Evolutionary conservation across 2,888 invertebrate species (phyloP), one percentile per base, ranked within the genome.

Genomic region (Harmothoe impar): DNA sequence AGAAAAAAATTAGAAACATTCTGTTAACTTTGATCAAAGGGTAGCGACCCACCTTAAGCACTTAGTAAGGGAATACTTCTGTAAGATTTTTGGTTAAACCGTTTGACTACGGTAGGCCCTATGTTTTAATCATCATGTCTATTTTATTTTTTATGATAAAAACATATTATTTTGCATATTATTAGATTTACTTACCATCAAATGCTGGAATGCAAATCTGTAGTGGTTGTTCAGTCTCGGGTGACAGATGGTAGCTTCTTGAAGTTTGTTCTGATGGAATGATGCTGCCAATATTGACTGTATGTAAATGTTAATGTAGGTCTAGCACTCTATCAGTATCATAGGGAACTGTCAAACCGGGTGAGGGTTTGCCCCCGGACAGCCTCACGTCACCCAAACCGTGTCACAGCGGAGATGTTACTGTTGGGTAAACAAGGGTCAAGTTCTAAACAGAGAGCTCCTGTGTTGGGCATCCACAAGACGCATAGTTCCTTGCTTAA

Each of bases 331-430:
- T 3, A 62, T 3, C 43, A 43, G 5, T 7, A 3, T 43, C 43
- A 43, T 10, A 43, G 43, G 17, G 77, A 81, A 35, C 81, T 81
- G 81, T 81, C 81, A 81, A 81, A 81, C 20, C 81, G 23, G 81
- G 81, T 81, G 81, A 81, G 31, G 81, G 81, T 81, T 33, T 81
- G 43, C 20, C 81, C 33, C 81, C n/a, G 31, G 81, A 43, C 81
- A 77, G 33, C 20, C 17, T 81, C 81, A 77, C 77, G 25, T 62
- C 62, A n/a, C 43, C 15, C 81, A 35, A 81, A 17, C 33, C 3
- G 25, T 33, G 81, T 43, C 81, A 35, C 0, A 43, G 7, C 81
- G 1, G 1, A n/a, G 7, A 17, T 23, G 20, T 35, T 43, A 81
- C 81, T 23, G 35, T 81, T 33, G 23, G 43, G 20, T 81, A 12